phyloP scores from a whole-genome alignment of 2,113 vertebrate genomes.

The Condylura cristata region DNA sequence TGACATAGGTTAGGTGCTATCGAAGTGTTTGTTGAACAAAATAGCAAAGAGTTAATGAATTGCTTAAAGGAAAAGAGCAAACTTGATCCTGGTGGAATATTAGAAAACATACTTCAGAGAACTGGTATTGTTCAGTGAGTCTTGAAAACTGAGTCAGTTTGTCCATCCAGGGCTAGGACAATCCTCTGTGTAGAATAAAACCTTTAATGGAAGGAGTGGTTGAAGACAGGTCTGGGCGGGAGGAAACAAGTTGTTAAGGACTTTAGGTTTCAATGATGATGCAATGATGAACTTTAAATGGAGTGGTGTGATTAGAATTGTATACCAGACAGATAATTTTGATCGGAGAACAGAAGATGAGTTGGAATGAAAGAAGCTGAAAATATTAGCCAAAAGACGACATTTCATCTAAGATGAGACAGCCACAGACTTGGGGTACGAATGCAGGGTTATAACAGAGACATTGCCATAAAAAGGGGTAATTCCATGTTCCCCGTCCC shows the following conservation, averaged over 20 bases:
- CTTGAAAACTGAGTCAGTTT: background rate
- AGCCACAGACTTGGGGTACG: background rate
- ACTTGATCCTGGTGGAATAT: background rate
- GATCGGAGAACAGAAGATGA: background rate
- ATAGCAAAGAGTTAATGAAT: background rate
- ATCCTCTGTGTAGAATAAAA: background rate
- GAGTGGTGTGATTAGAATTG: background rate
- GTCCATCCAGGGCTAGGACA: background rate
- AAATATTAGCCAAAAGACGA: background rate
- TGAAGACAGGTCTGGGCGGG: background rate
- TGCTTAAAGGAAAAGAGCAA: background rate
- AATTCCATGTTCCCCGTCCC: background rate
- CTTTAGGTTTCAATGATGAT: background rate
- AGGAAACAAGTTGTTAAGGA: background rate
- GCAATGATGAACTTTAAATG: background rate
- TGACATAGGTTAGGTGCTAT: background rate
- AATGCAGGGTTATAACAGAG: background rate
- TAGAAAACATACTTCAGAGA: background rate
- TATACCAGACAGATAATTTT: background rate
- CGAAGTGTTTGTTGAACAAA: background rate
- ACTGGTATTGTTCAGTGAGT: background rate
- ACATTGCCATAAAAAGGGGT: background rate
- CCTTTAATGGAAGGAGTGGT: background rate
- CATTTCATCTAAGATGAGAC: background rate
- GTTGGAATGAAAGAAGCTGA: background rate